phyloP scores from a whole-genome alignment of 2,113 vertebrate genomes.

The Rhinoptilus africanus region DNA sequence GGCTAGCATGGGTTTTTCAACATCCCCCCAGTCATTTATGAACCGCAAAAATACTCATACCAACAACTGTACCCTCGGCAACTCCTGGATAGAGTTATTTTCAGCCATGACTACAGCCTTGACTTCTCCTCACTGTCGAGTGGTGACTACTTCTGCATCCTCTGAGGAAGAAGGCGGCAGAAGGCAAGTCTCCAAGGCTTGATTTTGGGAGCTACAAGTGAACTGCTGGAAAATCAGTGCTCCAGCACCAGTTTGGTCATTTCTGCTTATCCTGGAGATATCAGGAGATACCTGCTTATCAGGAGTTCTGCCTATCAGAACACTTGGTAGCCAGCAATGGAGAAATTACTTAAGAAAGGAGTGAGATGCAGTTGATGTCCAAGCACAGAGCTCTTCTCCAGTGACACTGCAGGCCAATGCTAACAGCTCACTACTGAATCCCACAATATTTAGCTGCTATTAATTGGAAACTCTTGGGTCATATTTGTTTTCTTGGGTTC shows the following conservation, averaged over 20 bases:
- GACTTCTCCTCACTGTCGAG: fast-evolving
- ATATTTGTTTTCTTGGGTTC: not conserved
- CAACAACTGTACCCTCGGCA: not conserved
- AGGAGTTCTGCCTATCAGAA: not conserved
- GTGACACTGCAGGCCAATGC: not conserved
- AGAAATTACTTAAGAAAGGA: not conserved
- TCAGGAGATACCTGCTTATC: too few relatives aligned
- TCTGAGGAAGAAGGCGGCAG: not conserved
- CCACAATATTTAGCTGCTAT: not conserved
- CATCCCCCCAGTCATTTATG: not conserved
- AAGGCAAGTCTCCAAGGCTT: not conserved
- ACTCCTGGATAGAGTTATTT: not conserved
- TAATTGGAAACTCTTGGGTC: not conserved
- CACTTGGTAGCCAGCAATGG: not conserved
- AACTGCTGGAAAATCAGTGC: not conserved
- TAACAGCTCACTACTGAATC: not conserved
- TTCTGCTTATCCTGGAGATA: fast-evolving
- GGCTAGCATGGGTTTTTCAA: not conserved
- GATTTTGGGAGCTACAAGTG: not conserved
- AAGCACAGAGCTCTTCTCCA: not conserved
- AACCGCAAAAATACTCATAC: not conserved
- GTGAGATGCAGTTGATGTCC: not conserved
- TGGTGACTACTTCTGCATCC: not conserved
- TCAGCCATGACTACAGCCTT: not conserved
- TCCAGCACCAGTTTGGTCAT: fast-evolving